Conservation (phyloP, 2,113 vertebrate genomes). For the Albula glossodonta region DNA sequence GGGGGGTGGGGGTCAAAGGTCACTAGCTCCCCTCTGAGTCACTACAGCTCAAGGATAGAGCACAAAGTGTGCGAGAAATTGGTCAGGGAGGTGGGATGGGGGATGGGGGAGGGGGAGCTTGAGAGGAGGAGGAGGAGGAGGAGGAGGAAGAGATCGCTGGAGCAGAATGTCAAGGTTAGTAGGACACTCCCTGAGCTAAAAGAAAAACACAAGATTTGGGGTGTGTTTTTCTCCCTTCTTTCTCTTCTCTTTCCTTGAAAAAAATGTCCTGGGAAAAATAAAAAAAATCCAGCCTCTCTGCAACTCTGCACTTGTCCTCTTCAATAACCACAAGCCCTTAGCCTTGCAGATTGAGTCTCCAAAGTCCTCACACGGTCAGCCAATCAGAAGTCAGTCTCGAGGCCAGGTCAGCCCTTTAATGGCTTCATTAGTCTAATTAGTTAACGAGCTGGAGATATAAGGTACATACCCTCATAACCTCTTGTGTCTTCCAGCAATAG, state of each 20-base stretch:
- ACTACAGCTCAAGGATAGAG: slow-evolving; percentile 40
- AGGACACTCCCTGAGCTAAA: slow-evolving; percentile 38
- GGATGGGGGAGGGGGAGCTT: slow-evolving; percentile 43
- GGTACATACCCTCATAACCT: background rate
- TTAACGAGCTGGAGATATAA: background rate
- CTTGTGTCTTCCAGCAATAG: background rate
- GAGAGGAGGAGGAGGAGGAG: background rate
- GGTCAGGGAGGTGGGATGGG: slow-evolving; percentile 22
- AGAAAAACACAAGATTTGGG: background rate
- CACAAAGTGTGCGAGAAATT: slow-evolving; percentile 30
- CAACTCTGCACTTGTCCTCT: too few relatives aligned
- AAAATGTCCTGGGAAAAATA: background rate
- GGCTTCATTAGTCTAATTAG: slow-evolving; percentile 22
- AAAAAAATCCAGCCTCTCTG: background rate
- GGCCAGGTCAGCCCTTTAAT: background rate
- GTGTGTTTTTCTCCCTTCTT: background rate
- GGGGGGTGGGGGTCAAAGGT: slow-evolving; percentile 44
- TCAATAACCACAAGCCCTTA: background rate
- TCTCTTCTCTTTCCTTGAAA: background rate
- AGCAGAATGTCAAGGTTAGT: slow-evolving; percentile 64
- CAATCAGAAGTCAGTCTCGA: background rate
- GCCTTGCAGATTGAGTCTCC: background rate
- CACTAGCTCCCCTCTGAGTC: slow-evolving; percentile 39
- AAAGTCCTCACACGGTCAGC: background rate
- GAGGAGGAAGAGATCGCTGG: background rate